Evolutionary conservation across 2,113 vertebrate species (phyloP).

Genomic region (Melanostigma gelatinosum): DNA sequence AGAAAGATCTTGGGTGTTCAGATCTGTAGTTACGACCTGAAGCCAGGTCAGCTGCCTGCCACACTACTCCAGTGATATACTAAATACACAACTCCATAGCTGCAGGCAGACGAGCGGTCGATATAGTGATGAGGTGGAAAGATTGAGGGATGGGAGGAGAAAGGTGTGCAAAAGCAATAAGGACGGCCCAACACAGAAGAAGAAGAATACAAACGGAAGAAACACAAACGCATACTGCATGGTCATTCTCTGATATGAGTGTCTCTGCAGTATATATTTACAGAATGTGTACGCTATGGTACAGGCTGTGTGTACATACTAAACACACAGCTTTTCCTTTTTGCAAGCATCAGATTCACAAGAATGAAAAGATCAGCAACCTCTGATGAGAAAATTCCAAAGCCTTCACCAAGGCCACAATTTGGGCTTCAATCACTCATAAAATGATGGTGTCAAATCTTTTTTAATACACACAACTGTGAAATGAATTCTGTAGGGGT

Average conservation of each 20-base stretch:
- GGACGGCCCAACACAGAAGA: not conserved
- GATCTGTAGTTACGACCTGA: conserved; percentile 13
- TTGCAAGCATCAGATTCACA: not conserved
- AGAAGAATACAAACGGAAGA: not conserved
- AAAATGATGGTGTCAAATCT: not conserved
- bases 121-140: conserved; percentile 3
- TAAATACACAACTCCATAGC: conserved; percentile 4
- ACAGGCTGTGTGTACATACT: not conserved
- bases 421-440: not conserved
- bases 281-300: not conserved
- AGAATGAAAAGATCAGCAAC: not conserved
- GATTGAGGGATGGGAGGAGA: not conserved
- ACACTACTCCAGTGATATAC: conserved; percentile 30
- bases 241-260: not conserved
- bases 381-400: not conserved
- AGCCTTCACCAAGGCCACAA: not conserved
- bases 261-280: not conserved
- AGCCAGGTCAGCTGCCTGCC: conserved; percentile 8
- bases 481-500: not conserved
- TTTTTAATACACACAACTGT: not conserved
- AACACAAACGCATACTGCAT: not conserved
- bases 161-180: conserved; percentile 3
- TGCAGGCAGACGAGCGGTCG: conserved; percentile 3
- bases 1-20: conserved; percentile 17
- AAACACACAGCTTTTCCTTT: not conserved